Evolutionary conservation across 2,888 invertebrate species (phyloP).

Genomic region (Ennomos quercinarius): DNA sequence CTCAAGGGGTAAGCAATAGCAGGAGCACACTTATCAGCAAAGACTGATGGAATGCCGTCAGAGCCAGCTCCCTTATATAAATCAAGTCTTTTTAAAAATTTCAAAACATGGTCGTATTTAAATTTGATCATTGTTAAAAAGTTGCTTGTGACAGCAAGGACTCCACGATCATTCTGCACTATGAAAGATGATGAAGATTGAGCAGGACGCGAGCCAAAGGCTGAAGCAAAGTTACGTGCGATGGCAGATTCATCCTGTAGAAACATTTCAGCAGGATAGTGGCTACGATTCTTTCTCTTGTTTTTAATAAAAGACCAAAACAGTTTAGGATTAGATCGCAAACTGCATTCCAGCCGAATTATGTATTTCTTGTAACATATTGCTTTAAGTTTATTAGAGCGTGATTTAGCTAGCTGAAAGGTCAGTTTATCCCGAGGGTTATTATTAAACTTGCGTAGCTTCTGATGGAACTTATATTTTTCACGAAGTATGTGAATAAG

Average conservation of each 20-base stretch:
- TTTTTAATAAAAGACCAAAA: slow-evolving; percentile 22
- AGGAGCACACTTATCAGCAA: too few species aligned
- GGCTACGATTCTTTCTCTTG: too few species aligned
- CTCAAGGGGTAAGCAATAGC: slow-evolving; percentile 7
- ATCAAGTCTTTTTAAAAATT: background rate
- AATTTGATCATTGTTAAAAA: slow-evolving; percentile 4
- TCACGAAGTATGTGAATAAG: slow-evolving; percentile 1
- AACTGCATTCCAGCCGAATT: slow-evolving; percentile 11
- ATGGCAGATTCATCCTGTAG: too few species aligned
- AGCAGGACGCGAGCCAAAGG: slow-evolving; percentile 11
- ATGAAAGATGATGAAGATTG: background rate
- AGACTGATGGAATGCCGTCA: too few species aligned
- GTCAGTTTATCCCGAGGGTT: slow-evolving; percentile 29
- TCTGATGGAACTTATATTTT: slow-evolving; percentile 24
- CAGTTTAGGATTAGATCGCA: slow-evolving; percentile 29
- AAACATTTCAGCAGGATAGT: too few species aligned
- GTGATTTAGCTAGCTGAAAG: background rate
- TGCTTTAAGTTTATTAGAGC: slow-evolving; percentile 2
- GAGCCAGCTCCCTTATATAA: too few species aligned
- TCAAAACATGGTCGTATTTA: slow-evolving; percentile 13
- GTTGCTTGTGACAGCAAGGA: background rate
- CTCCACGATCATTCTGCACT: background rate
- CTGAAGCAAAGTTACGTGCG: slow-evolving; percentile 12
- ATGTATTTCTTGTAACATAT: slow-evolving; percentile 14
- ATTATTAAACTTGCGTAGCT: slow-evolving; percentile 27